Conservation (phyloP, 2,797 vertebrate genomes). For the Aeoliscus strigatus region DNA sequence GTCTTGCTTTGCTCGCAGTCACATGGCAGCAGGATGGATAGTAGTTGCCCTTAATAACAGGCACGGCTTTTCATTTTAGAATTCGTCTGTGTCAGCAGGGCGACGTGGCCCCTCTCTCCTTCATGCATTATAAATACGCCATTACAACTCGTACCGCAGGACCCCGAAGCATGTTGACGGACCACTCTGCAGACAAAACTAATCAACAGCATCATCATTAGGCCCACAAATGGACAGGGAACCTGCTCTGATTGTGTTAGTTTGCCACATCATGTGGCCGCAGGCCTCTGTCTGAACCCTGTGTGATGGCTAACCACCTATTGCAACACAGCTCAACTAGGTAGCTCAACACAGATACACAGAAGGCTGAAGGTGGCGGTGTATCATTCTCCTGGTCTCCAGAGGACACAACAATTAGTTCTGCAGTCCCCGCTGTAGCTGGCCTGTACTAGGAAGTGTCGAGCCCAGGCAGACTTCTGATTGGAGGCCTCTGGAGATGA, state of each 20-base stretch:
- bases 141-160: slow-evolving; percentile 55
- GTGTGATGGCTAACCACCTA: slow-evolving; percentile 12
- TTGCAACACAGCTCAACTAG: slow-evolving; percentile 17
- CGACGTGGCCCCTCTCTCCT: slow-evolving; percentile 8
- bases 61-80: slow-evolving; percentile 42
- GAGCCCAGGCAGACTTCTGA: slow-evolving; percentile 32
- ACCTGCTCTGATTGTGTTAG: slow-evolving; percentile 60
- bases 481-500: slow-evolving; percentile 50
- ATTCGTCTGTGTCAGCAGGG: slow-evolving; percentile 19
- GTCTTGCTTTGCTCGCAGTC: slow-evolving; percentile 14
- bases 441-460: slow-evolving; percentile 45
- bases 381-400: slow-evolving; percentile 18
- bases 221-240: slow-evolving; percentile 19
- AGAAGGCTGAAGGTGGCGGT: background rate
- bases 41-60: slow-evolving; percentile 31
- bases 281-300: slow-evolving; percentile 32
- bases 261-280: slow-evolving; percentile 27
- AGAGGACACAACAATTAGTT: slow-evolving; percentile 37
- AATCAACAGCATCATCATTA: slow-evolving; percentile 54
- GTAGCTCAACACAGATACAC: slow-evolving; percentile 27
- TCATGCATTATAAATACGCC: slow-evolving; percentile 57
- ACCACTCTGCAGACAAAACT: slow-evolving; percentile 43
- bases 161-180: slow-evolving; percentile 34
- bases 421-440: background rate
- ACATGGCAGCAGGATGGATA: slow-evolving; percentile 19